These are phyloP conservation scores for Desmodus rotundus DNA, from an alignment of 2,113 vertebrate genomes.

Conservation along the genomic window DNA sequence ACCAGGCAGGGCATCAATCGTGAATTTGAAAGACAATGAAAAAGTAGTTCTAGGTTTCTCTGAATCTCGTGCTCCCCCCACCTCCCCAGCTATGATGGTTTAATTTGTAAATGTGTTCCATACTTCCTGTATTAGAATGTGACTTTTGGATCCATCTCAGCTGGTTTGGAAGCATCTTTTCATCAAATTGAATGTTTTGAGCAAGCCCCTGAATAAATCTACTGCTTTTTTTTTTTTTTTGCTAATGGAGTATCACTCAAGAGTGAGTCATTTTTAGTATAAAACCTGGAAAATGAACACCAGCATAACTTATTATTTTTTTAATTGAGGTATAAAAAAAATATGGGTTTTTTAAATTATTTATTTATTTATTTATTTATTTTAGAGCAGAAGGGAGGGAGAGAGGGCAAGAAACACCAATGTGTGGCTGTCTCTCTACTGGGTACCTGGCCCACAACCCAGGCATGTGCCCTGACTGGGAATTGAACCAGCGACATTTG, in stretches of 20 bases:
- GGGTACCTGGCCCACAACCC: too few species aligned
- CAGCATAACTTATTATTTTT: background rate
- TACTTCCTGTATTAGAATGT: background rate
- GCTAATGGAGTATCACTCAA: background rate
- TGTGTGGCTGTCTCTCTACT: too few species aligned
- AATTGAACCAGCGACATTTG: too few species aligned
- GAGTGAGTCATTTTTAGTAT: background rate
- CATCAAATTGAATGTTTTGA: background rate
- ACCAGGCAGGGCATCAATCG: too few species aligned
- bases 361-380: too few species aligned
- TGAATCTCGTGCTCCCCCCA: background rate
- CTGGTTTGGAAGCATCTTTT: background rate
- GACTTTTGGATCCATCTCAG: background rate
- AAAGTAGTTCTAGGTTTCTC: background rate
- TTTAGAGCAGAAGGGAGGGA: too few species aligned
- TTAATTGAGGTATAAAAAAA: background rate
- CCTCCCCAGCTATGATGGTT: background rate
- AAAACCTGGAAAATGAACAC: background rate
- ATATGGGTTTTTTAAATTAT: background rate
- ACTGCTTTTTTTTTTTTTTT: background rate
- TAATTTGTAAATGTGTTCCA: background rate
- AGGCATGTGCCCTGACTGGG: too few species aligned
- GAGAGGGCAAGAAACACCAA: too few species aligned
- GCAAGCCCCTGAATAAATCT: background rate
- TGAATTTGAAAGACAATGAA: background rate